Evolutionary conservation across 2,113 vertebrate genomes (phyloP), one percentile per base, ranked within the genome.

Genomic region (Saguinus midas): DNA sequence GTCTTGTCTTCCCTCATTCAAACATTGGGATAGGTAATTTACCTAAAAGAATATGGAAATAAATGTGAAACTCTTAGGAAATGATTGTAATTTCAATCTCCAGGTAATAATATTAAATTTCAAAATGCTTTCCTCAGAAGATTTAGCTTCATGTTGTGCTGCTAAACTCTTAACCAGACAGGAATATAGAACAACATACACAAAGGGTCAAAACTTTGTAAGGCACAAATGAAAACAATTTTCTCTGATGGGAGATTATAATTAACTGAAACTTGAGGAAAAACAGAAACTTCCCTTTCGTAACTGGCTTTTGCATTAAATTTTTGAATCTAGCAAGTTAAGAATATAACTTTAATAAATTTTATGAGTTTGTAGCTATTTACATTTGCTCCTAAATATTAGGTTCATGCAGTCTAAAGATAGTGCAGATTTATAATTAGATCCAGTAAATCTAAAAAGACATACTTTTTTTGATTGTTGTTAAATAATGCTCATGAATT

Each of bases 151-250:
- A 61, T 21, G 29, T 61, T 87, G 27, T 91, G n/a, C 8, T 50
- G 93, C 70, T 87, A 76, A 96, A 83, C 32, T 93, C 9, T 61
- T 87, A 25, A 25, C 6, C 58, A 94, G 29, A 7, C 81, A 95
- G 57, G 18, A 73, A 89, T 45, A 75, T 9, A 82, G 43, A 86
- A 70, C 6, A 76, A 40, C 25, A 70, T 12, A 76, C 20, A 55
- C 27, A 48, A 73, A 52, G 12, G 11, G 9, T 72, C 90, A 57
- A 48, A 35, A 83, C 16, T 82, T 86, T 83, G 8, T 75, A 48
- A 73, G 27, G 37, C 43, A 89, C 52, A 95, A 87, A 91, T 55
- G 21, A 94, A 96, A 93, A 61, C 13, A 57, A 25, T 96, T 93
- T 95, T 96, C 52, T 93, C 66, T 87, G 29, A 50, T 1, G 43